Percentiles rank a stretch among this genome's conserved stretches.
These are phyloP conservation scores for Empidonax alnorum DNA, from an alignment of 2,113 vertebrate species.

Conservation along the genomic window DNA sequence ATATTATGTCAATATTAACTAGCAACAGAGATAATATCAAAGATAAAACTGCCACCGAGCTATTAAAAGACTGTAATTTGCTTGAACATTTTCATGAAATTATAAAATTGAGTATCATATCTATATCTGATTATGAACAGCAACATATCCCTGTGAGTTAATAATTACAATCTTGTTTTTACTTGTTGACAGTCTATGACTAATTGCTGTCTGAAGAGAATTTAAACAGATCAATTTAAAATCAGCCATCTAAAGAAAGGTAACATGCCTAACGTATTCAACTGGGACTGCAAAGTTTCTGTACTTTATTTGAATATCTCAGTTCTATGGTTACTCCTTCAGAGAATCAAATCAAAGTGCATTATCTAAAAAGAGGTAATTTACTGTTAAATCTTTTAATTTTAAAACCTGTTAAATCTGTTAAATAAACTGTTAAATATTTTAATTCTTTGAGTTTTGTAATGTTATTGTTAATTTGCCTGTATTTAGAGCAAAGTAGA, in stretches of 20 bases:
- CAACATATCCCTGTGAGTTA: constrained; percentile 29
- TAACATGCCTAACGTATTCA: not conserved
- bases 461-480: not conserved
- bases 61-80: constrained; percentile 58
- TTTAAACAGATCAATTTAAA: constrained; percentile 45
- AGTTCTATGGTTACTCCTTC: not conserved
- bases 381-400: not conserved
- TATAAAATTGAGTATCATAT: constrained; percentile 41
- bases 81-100: constrained; percentile 40
- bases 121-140: constrained; percentile 46
- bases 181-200: constrained; percentile 57
- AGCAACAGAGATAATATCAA: constrained; percentile 28
- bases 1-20: constrained; percentile 45
- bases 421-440: not conserved
- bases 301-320: not conserved
- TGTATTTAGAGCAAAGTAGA: not conserved
- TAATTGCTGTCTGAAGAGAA: constrained; percentile 59
- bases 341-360: not conserved
- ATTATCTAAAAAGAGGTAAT: not conserved
- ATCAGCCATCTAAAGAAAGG: constrained; percentile 17
- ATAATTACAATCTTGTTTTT: constrained; percentile 55
- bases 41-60: constrained; percentile 2
- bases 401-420: not conserved
- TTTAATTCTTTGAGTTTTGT: not conserved
- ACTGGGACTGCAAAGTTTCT: not conserved